Conservation (phyloP, 2,888 invertebrate genomes). For the Megamerina dolium region DNA sequence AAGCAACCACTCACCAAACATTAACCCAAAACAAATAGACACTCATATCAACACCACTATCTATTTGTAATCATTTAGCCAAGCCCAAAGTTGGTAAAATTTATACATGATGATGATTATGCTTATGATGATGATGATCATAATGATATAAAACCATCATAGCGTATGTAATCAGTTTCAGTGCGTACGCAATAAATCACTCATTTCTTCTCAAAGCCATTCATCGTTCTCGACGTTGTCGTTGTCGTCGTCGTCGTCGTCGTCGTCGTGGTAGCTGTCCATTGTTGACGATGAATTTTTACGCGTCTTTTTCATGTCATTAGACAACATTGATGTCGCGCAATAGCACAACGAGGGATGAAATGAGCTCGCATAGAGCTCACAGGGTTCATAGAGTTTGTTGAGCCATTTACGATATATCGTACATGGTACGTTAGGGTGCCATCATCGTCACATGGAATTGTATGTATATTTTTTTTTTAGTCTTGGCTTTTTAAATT, state of each 20-base stretch:
- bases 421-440: too few species aligned
- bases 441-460: too few species aligned
- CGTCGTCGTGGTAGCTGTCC: constrained; percentile 14
- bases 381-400: too few species aligned
- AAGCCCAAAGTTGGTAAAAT: too few species aligned
- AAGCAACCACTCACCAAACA: constrained; percentile 9
- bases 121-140: too few species aligned
- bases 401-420: too few species aligned
- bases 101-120: too few species aligned
- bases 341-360: not conserved
- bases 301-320: constrained; percentile 9
- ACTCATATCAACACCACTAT: constrained; percentile 12
- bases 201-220: constrained; percentile 32
- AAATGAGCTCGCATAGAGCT: too few species aligned
- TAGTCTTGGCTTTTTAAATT: too few species aligned
- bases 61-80: constrained; percentile 4
- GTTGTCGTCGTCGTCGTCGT: constrained; percentile 20
- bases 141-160: too few species aligned
- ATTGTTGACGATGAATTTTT: constrained; percentile 13
- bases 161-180: constrained; percentile 35
- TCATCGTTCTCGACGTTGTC: constrained; percentile 10
- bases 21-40: too few species aligned
- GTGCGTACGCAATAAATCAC: constrained; percentile 43
- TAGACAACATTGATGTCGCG: constrained; percentile 15
- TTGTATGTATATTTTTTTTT: too few species aligned